Base-by-base conservation (phyloP, 2,888 invertebrate species). In the Cyrtodaria siliqua region DNA sequence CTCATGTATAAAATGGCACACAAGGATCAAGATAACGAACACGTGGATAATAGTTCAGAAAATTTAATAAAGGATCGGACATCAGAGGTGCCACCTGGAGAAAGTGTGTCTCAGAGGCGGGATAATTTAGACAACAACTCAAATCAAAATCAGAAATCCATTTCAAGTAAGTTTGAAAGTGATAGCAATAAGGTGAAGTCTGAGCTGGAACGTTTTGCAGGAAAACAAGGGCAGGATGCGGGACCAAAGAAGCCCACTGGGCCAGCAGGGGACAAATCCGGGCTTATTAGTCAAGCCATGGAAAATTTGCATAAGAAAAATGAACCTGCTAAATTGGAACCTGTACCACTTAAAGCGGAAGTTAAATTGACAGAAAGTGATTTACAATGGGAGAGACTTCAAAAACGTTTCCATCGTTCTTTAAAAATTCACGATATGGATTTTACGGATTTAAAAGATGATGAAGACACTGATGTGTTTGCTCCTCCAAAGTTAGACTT, bases 251-350 rank as follows among this genome's bases (percentile, higher is more conserved):
- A 73, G 52, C 50, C 75, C 3, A 38, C 76, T 16, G 79, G 82
- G 27, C 86, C 80, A 1, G 56, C 60, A 12, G 89, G 88, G 33
- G 90, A 97, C 89, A 96, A 97, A 96, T 96, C 96, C 71, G 98
- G 98, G 55, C 95, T 98, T 85, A 97, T 98, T 84, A 97, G 96
- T 62, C 97, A 97, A 94, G 98, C 98, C 90, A 98, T 97, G 94
- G 97, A 97, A 93, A 97, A 97, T 86, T 94, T 98, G 88, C 73
- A 56, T 44, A 79, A 75, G 49, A 82, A 82, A 77, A 79, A 61
- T 49, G 88, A 84, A 56, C 79, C 82, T 24, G 59, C 66, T 4
- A 77, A 83, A 61, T 74, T 73, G 1, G 78, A 71, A 91, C 94
- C 95, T 42, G 85, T 83, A 33, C 63, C 77, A 52, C 79, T 76